phyloP scores from a whole-genome alignment of 2,888 invertebrate genomes.

The Dasypolia templi region DNA sequence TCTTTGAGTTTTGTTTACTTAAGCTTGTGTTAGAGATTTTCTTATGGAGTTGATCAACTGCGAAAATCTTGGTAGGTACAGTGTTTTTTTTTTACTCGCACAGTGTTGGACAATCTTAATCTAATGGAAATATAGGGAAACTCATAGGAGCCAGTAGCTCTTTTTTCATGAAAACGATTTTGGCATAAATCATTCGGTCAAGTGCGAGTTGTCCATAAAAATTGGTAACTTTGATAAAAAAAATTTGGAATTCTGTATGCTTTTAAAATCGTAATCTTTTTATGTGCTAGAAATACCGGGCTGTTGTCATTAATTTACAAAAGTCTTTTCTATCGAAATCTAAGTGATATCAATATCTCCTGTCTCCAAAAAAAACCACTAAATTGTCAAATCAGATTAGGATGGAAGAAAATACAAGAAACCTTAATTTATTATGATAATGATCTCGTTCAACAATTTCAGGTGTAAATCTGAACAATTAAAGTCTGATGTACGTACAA shows the following conservation, averaged over 20 bases:
- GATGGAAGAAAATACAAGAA: not conserved
- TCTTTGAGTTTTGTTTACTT: slow-evolving; percentile 27
- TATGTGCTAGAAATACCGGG: not conserved
- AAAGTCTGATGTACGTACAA: slow-evolving; percentile 18
- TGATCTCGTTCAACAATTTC: not conserved
- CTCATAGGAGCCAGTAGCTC: not conserved
- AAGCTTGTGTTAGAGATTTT: slow-evolving; percentile 25
- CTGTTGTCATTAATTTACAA: not conserved
- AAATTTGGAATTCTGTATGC: not conserved
- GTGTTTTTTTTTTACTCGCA: not conserved
- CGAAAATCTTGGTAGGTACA: not conserved
- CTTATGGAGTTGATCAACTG: slow-evolving; percentile 20
- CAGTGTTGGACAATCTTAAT: fast-evolving
- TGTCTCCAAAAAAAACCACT: no score
- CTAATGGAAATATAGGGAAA: not conserved
- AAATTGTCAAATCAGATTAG: no score
- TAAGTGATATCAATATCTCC: no score
- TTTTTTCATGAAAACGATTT: not conserved
- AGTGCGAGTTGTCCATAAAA: no score
- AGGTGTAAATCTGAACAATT: slow-evolving; percentile 32
- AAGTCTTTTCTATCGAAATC: not conserved
- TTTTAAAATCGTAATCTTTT: not conserved
- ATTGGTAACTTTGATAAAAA: not conserved
- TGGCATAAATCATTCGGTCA: fast-evolving
- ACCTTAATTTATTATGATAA: no score